Evolutionary conservation across 1,140 invertebrate species (phyloP).

Genomic region (Pachyrhynchus sulphureomaculatus): DNA sequence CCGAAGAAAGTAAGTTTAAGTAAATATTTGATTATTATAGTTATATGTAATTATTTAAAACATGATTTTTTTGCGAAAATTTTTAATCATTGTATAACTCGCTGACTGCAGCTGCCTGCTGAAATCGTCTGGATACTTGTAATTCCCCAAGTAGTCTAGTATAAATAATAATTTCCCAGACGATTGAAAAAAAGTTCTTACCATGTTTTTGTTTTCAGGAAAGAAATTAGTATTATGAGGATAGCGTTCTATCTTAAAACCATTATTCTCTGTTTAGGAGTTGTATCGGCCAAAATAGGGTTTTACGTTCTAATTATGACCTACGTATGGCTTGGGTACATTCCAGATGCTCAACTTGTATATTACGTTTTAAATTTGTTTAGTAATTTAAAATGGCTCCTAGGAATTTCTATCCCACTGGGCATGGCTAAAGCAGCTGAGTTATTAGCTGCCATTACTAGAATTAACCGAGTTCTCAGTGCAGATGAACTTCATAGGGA

Average conservation of each 20-base stretch:
- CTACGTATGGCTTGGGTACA: slow-evolving; percentile 66
- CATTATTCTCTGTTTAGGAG: slow-evolving; percentile 36
- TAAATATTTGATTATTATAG: too few relatives aligned
- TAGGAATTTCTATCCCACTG: slow-evolving; percentile 73
- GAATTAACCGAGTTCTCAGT: slow-evolving; percentile 36
- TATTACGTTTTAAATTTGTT: slow-evolving; percentile 76
- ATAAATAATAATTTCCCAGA: too few relatives aligned
- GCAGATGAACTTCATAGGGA: slow-evolving; percentile 35
- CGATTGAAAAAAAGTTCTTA: too few relatives aligned
- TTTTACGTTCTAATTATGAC: slow-evolving; percentile 61
- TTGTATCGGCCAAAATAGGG: slow-evolving; percentile 62
- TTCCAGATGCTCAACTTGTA: slow-evolving; percentile 72
- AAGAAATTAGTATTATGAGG: slow-evolving; percentile 35
- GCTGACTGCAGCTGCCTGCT: too few relatives aligned
- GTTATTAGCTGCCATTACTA: slow-evolving; percentile 31
- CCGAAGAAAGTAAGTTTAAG: slow-evolving; percentile 34
- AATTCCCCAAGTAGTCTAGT: too few relatives aligned
- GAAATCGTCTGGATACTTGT: not conserved
- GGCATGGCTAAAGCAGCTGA: slow-evolving; percentile 63
- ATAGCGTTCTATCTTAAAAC: slow-evolving; percentile 32
- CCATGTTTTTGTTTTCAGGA: slow-evolving; percentile 34
- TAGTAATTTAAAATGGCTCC: slow-evolving; percentile 68
- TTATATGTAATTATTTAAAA: too few relatives aligned
- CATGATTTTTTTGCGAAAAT: too few relatives aligned
- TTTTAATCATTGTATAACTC: too few relatives aligned